Evolutionary conservation across 2,113 vertebrate genomes (phyloP).

Genomic region (Hypomesus transpacificus): DNA sequence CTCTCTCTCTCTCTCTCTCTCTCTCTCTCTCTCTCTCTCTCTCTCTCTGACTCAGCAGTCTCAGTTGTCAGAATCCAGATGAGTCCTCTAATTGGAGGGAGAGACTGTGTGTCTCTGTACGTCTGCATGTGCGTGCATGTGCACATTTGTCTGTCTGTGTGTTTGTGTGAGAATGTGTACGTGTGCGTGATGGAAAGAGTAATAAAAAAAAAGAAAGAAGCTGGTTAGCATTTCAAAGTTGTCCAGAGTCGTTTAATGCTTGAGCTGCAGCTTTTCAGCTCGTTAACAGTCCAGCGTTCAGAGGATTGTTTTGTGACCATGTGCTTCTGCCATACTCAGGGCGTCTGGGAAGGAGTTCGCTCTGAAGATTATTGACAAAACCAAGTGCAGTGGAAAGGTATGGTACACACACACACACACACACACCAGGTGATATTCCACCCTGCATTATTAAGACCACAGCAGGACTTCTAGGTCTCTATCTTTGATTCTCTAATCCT

Average conservation of each 20-base stretch:
- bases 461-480: background rate
- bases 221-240: background rate
- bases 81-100: background rate
- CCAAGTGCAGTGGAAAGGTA: slow-evolving; percentile 96
- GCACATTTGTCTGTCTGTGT: background rate
- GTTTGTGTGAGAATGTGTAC: background rate
- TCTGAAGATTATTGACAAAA: slow-evolving; percentile 97
- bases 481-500: slow-evolving; percentile 32
- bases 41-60: background rate
- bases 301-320: slow-evolving; percentile 28
- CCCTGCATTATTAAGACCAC: slow-evolving; percentile 36
- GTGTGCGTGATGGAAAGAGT: background rate
- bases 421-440: slow-evolving; percentile 8
- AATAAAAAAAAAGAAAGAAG: background rate
- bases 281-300: slow-evolving; percentile 16
- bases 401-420: slow-evolving; percentile 9
- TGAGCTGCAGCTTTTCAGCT: background rate
- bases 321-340: slow-evolving; percentile 65
- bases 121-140: background rate
- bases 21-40: background rate
- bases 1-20: too few relatives aligned
- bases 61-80: background rate
- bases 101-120: background rate
- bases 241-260: background rate
- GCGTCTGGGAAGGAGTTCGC: slow-evolving; percentile 94